Evolutionary conservation across 1,140 invertebrate species (phyloP), one percentile per base, ranked within the genome.

Genomic region (Nasonia giraulti): DNA sequence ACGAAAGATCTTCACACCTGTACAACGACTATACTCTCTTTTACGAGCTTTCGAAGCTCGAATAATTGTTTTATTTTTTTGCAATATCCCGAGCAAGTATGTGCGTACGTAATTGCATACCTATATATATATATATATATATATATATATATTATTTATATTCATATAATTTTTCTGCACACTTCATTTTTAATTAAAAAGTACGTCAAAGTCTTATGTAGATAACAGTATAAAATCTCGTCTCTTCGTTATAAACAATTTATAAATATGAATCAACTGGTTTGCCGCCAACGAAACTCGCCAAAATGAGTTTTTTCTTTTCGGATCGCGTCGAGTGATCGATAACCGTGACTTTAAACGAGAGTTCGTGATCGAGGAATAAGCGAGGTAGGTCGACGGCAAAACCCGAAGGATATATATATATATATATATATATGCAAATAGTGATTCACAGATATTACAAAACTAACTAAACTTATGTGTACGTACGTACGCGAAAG

Each of bases 381-480:
- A 82, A 50, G 2, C 73, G 75, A 77, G 50, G 68, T 78, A 7
- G 1, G 20, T 66, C 31, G 47, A 80, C 73, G 83, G 11, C 69
- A 50, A 80, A 80, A 33, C 69, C 37, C 50, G 76, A 74, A 84
- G 78, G 14, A 80, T 75, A 75, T 27, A 27, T 27, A 27, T 27
- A 27, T 27, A 80, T 75, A 75, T 27, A 27, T 27, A 27, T 27
- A 27, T 27, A 1, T 73, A 75, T 73, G 66, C 76, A 68, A 86
- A 86, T 88, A 87, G 87, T 90, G 84, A 86, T 90, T 91, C 88
- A 90, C 89, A 92, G 88, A 91, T 90, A 90, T 85, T 83, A 83
- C 82, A 92, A 92, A 91, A 91, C 91, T 93, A 93, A 91, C 91
- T 93, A 92, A 93, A 92, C 91, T 92, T 93, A 93, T 87, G 1